These are phyloP conservation scores for Lasioglossum oenotherae DNA, from an alignment of 2,888 invertebrate species.

Conservation along the genomic window DNA sequence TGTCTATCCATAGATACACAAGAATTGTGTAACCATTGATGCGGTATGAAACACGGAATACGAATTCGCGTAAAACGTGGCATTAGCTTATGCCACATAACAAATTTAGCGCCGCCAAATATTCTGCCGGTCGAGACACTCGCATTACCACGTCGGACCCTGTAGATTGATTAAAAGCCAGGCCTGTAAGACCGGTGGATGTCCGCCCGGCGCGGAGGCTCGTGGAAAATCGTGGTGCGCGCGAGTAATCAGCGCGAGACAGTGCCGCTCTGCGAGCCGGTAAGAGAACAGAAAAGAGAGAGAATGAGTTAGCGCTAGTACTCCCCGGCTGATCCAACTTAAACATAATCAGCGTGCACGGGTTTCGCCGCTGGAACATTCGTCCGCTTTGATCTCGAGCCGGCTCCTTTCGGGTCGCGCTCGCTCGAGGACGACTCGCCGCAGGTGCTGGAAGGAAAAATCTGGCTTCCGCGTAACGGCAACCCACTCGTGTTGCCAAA, in stretches of 20 bases:
- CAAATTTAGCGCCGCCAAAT: background rate
- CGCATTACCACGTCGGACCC: background rate
- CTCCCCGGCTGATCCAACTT: slow-evolving; percentile 28
- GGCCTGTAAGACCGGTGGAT: background rate
- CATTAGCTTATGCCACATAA: background rate
- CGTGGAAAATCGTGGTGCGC: background rate
- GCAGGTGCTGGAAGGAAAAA: slow-evolving; percentile 57
- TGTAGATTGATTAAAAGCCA: slow-evolving; percentile 19
- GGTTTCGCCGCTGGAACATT: slow-evolving; percentile 24
- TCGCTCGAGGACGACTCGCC: slow-evolving; percentile 37
- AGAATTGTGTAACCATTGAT: too few relatives aligned
- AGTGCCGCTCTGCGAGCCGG: background rate
- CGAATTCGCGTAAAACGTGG: background rate
- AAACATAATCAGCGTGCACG: slow-evolving; percentile 44
- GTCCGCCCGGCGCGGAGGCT: background rate
- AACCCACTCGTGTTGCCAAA: slow-evolving; percentile 55
- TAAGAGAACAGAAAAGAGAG: background rate
- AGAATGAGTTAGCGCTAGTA: background rate
- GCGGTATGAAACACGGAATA: too few relatives aligned
- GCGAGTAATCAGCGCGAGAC: slow-evolving; percentile 19
- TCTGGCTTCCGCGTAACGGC: slow-evolving; percentile 46
- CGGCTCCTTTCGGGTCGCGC: slow-evolving; percentile 15
- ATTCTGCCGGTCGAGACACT: background rate
- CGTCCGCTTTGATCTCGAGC: slow-evolving; percentile 43
- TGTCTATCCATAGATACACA: too few relatives aligned